Evolutionary conservation across 1,140 invertebrate genomes (phyloP), one percentile per base, ranked within the genome.

Genomic region (Patella vulgata): DNA sequence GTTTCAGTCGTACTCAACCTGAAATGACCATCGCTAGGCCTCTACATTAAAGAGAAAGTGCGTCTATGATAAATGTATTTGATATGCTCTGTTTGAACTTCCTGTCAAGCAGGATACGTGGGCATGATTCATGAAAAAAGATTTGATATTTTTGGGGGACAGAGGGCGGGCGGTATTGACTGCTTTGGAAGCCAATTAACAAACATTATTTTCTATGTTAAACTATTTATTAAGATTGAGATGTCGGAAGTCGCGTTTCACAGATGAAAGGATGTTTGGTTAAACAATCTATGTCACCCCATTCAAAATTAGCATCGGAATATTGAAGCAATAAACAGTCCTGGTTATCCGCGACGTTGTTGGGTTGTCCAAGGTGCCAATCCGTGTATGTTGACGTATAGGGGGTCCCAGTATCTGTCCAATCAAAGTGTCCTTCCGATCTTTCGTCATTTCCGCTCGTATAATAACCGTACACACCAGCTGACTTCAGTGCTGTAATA

Each of bases 331-430:
- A 59, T 3, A 75, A 54, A 59, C 74, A 75, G 42, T 75, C 54
- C 47, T 75, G 74, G 6, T 57, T 53, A 36, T 60, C 57, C 0
- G 52, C 74, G 12, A 75, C 74, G 28, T 75, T 70, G 42, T 75
- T 75, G 12, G 74, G 74, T 56, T 75, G 74, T 11, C 71, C 74
- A 2, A 47, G 14, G 47, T 75, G 65, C 74, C 74, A 75, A 60
- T 73, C 65, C 1, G 60, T 66, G 55, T 73, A 75, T 47, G 59
- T 71, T 0, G 62, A 0, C 11, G 36, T 14, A 52, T 63, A 55
- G 0, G 66, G 59, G 21, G 57, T 62, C 6, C 69, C 74, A 14
- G 68, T 59, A 28, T 66, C 63, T 3, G 74, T 71, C 74, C 74
- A 75, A 0, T 61, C 51, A 39, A 64, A 75, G 0, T 39, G 19